phyloP scores from a whole-genome alignment of 2,113 vertebrate genomes.

The Typhlomys cinereus region DNA sequence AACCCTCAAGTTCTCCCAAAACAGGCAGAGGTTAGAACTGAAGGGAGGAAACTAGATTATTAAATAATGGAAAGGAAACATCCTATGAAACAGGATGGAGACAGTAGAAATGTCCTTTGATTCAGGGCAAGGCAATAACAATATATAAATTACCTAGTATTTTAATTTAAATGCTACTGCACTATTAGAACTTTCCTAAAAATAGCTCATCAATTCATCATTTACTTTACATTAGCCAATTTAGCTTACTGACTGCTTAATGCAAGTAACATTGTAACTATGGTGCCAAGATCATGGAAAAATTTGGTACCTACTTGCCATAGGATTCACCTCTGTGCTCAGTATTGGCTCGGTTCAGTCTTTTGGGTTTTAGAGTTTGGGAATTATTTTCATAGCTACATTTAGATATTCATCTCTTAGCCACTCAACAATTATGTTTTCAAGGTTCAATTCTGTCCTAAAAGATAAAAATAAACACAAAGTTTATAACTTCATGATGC shows the following conservation, averaged over 20 bases:
- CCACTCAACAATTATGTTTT: background rate
- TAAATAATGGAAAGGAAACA: background rate
- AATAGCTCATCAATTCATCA: background rate
- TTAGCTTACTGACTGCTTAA: background rate
- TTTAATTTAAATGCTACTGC: constrained; percentile 30
- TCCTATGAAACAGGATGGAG: background rate
- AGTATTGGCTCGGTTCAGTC: background rate
- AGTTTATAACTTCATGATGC: background rate
- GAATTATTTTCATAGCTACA: background rate
- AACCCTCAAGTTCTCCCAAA: background rate
- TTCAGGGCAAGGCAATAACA: background rate
- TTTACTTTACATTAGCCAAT: background rate
- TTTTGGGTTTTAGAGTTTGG: background rate
- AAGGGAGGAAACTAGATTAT: background rate
- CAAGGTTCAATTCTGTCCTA: background rate
- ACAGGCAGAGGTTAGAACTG: background rate
- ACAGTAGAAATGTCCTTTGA: background rate
- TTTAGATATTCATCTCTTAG: background rate
- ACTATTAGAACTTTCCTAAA: background rate
- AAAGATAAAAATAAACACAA: background rate
- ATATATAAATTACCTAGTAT: background rate
- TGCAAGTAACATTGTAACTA: background rate
- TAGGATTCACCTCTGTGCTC: background rate
- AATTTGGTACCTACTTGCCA: background rate
- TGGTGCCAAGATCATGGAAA: background rate